Evolutionary conservation across 2,888 invertebrate species (phyloP).

Genomic region (Frankliniella fusca): DNA sequence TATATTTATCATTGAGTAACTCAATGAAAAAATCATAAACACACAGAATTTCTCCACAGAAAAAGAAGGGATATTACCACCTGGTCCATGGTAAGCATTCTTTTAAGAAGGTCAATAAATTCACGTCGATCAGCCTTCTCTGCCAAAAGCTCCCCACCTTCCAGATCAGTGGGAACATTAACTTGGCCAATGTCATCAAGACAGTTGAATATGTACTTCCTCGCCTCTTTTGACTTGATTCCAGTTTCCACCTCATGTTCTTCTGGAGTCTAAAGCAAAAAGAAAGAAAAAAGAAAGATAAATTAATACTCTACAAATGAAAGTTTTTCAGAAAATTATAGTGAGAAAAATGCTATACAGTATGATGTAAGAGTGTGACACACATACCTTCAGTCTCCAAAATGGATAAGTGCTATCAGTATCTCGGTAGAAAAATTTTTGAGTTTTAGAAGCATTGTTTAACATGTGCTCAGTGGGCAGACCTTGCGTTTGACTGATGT

Average conservation of each 20-base stretch:
- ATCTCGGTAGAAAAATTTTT: conserved; percentile 96
- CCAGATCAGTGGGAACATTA: conserved; percentile 94
- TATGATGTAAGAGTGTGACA: background rate
- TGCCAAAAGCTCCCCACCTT: conserved; percentile 91
- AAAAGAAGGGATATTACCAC: conserved; percentile 55
- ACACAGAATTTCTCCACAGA: conserved; percentile 28
- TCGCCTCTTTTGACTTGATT: conserved; percentile 97
- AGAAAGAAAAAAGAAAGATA: conserved; percentile 25
- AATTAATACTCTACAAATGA: background rate
- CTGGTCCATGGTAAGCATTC: conserved; percentile 98
- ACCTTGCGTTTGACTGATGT: conserved; percentile 95
- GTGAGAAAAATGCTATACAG: background rate
- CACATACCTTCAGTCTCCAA: conserved; percentile 57
- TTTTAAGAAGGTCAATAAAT: conserved; percentile 94
- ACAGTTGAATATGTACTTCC: conserved; percentile 99
- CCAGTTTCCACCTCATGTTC: conserved; percentile 97
- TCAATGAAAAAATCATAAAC: background rate
- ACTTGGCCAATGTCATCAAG: conserved; percentile 97
- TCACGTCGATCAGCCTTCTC: conserved; percentile 96
- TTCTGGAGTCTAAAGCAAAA: conserved; percentile 73
- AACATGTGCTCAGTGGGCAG: conserved; percentile 98
- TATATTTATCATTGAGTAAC: background rate
- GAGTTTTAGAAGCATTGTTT: conserved; percentile 93
- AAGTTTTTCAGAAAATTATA: background rate
- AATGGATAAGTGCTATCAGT: conserved; percentile 72